Conservation (phyloP, 2,888 invertebrate genomes). For the Agrochola lychnidis region DNA sequence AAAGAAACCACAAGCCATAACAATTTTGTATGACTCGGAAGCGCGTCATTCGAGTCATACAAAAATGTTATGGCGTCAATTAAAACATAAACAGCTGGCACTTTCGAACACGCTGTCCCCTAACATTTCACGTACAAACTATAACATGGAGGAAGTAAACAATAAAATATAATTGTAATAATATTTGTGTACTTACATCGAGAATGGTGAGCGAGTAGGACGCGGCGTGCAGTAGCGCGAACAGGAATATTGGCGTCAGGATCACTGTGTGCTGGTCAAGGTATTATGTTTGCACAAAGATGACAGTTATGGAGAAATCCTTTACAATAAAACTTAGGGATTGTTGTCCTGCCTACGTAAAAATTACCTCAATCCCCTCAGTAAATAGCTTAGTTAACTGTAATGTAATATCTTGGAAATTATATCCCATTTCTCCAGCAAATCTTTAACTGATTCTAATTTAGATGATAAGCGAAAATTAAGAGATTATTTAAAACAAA, state of each 20-base stretch:
- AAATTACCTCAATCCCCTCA: neutral
- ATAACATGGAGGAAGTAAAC: constrained; percentile 39
- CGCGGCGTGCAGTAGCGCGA: constrained; percentile 97
- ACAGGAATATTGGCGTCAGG: constrained; percentile 96
- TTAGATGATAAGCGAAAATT: neutral
- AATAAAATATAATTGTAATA: constrained; percentile 15
- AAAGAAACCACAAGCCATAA: neutral
- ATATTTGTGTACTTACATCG: constrained; percentile 94
- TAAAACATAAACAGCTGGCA: neutral
- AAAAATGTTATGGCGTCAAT: neutral
- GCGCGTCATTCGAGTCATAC: neutral
- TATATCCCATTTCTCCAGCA: neutral
- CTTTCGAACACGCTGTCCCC: constrained; percentile 5
- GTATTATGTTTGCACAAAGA: neutral
- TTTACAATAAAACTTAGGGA: neutral
- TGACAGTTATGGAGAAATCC: neutral
- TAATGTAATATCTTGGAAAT: neutral
- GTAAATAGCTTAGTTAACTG: neutral
- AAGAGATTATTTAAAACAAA: neutral
- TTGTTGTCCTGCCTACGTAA: neutral
- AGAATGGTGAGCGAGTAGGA: constrained; percentile 97
- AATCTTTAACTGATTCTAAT: neutral
- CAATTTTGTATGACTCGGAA: neutral
- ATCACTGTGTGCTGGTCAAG: constrained; percentile 92
- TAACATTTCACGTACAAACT: constrained; percentile 9